Base-by-base conservation (phyloP, 2,113 vertebrate species). In the Gadus macrocephalus region DNA sequence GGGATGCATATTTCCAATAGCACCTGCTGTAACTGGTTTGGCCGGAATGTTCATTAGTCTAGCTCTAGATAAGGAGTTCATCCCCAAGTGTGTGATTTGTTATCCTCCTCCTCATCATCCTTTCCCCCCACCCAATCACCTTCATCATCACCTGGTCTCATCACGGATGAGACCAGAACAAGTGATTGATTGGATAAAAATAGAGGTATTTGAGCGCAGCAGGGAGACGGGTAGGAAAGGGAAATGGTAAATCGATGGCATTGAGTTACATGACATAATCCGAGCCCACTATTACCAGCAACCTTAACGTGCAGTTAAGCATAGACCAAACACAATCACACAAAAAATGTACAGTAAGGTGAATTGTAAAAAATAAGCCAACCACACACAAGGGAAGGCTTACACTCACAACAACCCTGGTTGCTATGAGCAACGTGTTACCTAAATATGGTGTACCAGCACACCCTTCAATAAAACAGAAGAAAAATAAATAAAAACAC, bases 211-310 rank as follows among this genome's bases (percentile, higher is more conserved):
- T 73, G 67, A 83, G 70, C 62, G 66, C 74, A 73, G 78, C 67
- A 59, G 77, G 72, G 3, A 17, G 16, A 25, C 17, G 62, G 55
- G n/a, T 25, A 73, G 64, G 70, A 73, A 64, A 76, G 74, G 79
- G 75, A 68, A 71, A 73, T 66, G 19, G 75, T 86, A 85, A 85
- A 86, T 88, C 86, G 86, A 74, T 83, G 65, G 38, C 69, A 77
- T 15, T 62, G 74, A 77, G 65, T 75, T 62, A 71, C 68, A 66
- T 70, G 73, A 65, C 76, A 80, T 82, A 64, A 76, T 81, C 68
- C 79, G 78, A 85, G 73, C 74, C 66, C 15, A 53, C 42, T 72
- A 15, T 64, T 15, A 63, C 59, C 61, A 74, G 53, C 70, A 76
- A 66, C 28, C 20, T 62, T 70, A 73, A 49, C 42, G 63, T 64